These are phyloP conservation scores for Bostrychus sinensis DNA, from an alignment of 2,113 vertebrate species.

Conservation along the genomic window DNA sequence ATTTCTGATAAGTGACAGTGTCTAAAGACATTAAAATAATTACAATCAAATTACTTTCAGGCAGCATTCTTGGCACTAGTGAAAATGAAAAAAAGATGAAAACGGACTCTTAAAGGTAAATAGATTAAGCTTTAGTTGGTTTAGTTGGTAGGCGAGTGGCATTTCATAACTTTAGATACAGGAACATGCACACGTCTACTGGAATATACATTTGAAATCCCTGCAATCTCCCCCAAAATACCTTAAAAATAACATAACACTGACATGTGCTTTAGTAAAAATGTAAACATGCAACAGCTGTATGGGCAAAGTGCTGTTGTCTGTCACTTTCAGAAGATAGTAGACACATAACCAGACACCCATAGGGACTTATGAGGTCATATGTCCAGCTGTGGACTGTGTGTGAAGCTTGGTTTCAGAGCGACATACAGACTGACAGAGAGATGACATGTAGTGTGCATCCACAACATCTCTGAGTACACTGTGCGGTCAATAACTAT, in stretches of 20 bases:
- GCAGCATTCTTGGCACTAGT: neutral
- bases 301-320: slow-evolving; percentile 3
- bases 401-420: slow-evolving; percentile 49
- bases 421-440: slow-evolving; percentile 35
- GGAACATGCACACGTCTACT: no score
- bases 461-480: no score
- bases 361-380: slow-evolving; percentile 46
- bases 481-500: slow-evolving; percentile 43
- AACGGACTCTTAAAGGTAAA: slow-evolving; percentile 4
- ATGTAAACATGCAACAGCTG: neutral
- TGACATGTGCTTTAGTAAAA: no score
- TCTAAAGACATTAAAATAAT: neutral
- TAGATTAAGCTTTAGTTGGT: neutral
- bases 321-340: slow-evolving; percentile 13
- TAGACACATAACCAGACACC: slow-evolving; percentile 15
- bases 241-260: neutral
- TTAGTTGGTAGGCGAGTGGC: no score
- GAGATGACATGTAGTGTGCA: slow-evolving; percentile 55
- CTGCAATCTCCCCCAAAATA: neutral
- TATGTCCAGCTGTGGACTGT: slow-evolving; percentile 68
- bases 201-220: no score
- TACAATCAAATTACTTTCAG: slow-evolving; percentile 4
- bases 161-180: no score
- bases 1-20: slow-evolving; percentile 8
- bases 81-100: slow-evolving; percentile 1